Evolutionary conservation across 37 sponge, comb jelly and placozoan genomes (phyloP).

Genomic region (Chondrosia reniformis): DNA sequence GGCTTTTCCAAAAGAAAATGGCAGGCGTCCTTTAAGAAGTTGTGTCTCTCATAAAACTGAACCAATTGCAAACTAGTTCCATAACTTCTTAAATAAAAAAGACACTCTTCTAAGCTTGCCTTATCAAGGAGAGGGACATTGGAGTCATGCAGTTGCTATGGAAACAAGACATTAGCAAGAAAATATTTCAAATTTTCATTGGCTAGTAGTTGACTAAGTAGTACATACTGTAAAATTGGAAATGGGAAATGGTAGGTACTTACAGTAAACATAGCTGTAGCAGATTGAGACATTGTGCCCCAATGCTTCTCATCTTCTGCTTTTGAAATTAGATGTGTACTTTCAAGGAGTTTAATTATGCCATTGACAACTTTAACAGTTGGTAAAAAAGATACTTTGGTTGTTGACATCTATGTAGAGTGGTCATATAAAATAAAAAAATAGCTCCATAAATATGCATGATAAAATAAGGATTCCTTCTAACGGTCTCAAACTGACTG

Average conservation of each 20-base stretch:
- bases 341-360: constrained; percentile 57
- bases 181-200: too few species aligned
- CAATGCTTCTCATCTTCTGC: constrained; percentile 2
- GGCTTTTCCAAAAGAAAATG: constrained; percentile 63
- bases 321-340: constrained; percentile 34
- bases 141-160: constrained; percentile 1
- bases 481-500: too few species aligned
- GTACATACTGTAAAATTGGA: not conserved
- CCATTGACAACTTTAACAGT: not conserved
- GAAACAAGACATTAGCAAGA: not conserved
- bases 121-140: constrained; percentile 52
- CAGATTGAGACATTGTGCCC: constrained; percentile 11
- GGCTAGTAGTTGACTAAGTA: not conserved
- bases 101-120: constrained; percentile 72
- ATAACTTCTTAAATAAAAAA: constrained; percentile 78
- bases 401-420: not conserved
- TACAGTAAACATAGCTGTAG: not conserved
- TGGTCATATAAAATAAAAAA: not conserved
- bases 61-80: constrained; percentile 55
- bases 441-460: too few species aligned
- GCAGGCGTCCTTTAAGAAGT: constrained; percentile 68
- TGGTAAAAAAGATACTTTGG: not conserved
- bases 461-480: too few species aligned
- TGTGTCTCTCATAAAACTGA: constrained; percentile 73
- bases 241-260: not conserved